phyloP scores from a whole-genome alignment of 2,888 invertebrate genomes.

The Norana najaformis region DNA sequence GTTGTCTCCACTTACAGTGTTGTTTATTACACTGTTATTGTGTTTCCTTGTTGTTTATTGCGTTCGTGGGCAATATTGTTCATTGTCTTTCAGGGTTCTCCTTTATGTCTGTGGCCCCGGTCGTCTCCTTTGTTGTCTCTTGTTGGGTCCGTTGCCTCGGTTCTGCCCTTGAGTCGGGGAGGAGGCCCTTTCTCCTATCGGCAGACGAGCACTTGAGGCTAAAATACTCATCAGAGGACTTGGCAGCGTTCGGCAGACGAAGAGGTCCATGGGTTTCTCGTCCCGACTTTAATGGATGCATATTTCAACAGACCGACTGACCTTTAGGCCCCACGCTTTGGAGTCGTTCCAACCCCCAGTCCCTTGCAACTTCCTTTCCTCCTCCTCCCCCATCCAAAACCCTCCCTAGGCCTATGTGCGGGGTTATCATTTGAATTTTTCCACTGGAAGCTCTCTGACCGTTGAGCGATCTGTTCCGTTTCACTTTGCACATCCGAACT shows the following conservation, averaged over 20 bases:
- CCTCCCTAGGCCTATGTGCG: not conserved
- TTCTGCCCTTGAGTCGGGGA: not conserved
- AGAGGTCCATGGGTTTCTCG: too few species aligned
- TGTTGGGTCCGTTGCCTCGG: not conserved
- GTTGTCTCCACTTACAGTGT: too few species aligned
- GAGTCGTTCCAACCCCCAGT: constrained; percentile 2
- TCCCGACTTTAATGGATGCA: not conserved
- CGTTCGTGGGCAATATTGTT: not conserved
- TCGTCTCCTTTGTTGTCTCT: not conserved
- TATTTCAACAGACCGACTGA: constrained; percentile 5
- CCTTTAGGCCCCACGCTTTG: not conserved
- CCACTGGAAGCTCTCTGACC: not conserved
- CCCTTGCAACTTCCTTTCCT: not conserved
- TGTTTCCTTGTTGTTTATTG: not conserved
- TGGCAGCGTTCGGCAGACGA: not conserved
- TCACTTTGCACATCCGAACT: not conserved
- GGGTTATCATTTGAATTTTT: constrained; percentile 13
- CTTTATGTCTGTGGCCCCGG: too few species aligned
- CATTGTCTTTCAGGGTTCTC: too few species aligned
- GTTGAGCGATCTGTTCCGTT: not conserved
- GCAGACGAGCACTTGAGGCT: not conserved
- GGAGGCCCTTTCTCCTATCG: not conserved
- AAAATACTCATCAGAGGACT: not conserved
- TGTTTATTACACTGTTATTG: too few species aligned
- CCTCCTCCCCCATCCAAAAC: not conserved